These are phyloP conservation scores for Lagopus muta DNA, from an alignment of 2,113 vertebrate genomes.

Conservation along the genomic window DNA sequence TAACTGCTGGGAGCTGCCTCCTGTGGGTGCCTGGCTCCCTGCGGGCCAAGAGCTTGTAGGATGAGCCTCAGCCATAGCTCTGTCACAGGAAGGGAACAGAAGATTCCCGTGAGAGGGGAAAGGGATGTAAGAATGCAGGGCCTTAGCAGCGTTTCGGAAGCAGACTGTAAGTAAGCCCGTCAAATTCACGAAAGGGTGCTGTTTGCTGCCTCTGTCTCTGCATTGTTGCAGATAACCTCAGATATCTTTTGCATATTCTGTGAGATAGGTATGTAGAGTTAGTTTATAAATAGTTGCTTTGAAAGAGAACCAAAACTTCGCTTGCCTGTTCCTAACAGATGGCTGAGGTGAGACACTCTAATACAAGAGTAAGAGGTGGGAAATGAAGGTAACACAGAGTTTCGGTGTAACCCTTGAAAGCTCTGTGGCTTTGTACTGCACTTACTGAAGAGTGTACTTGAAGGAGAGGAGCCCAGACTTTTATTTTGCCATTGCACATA, in stretches of 20 bases:
- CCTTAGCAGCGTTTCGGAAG: not conserved
- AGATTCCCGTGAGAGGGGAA: rapidly evolving
- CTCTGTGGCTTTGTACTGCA: not conserved
- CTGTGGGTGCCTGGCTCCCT: not conserved
- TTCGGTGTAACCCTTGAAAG: not conserved
- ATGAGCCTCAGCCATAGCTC: not conserved
- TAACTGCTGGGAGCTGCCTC: not conserved
- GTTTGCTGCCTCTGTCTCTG: not conserved
- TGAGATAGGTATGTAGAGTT: not conserved
- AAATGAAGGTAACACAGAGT: not conserved
- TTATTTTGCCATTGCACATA: not conserved
- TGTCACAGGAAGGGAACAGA: not conserved
- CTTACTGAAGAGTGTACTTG: not conserved
- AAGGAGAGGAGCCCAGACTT: not conserved
- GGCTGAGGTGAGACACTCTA: not conserved
- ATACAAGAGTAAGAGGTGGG: not conserved
- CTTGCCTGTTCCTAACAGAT: not conserved
- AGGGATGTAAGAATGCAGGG: not conserved
- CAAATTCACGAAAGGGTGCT: not conserved
- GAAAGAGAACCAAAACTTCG: not conserved
- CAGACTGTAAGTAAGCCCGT: not conserved
- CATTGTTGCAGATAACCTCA: not conserved
- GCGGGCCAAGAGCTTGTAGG: rapidly evolving
- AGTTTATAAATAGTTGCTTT: not conserved
- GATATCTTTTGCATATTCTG: not conserved